Conservation (phyloP, 2,888 invertebrate species). For the Cenopis cana region DNA sequence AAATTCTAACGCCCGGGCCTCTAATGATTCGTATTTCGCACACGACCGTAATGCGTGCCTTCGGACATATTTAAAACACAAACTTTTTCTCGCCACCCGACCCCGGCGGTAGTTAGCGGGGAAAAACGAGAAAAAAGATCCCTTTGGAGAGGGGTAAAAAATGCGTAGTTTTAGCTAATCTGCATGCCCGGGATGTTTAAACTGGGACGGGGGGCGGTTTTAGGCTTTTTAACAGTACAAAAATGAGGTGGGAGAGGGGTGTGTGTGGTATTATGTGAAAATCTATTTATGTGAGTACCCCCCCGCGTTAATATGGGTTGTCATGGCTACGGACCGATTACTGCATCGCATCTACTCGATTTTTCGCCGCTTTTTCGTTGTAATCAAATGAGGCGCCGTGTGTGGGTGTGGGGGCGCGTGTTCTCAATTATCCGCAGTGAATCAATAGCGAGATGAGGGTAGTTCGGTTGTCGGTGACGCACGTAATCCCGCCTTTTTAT, state of each 20-base stretch:
- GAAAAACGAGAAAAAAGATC: slow-evolving; percentile 70
- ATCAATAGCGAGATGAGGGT: slow-evolving; percentile 85
- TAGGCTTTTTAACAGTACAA: slow-evolving; percentile 84
- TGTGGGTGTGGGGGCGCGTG: slow-evolving; percentile 75
- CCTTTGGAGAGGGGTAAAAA: slow-evolving; percentile 83
- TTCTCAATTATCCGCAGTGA: slow-evolving; percentile 85
- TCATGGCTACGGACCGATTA: slow-evolving; percentile 80
- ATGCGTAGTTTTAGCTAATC: slow-evolving; percentile 89
- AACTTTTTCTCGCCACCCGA: slow-evolving; percentile 72
- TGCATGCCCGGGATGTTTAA: slow-evolving; percentile 74
- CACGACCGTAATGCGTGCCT: slow-evolving; percentile 81
- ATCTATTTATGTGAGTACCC: slow-evolving; percentile 80
- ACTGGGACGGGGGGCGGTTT: slow-evolving; percentile 68
- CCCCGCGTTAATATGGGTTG: slow-evolving; percentile 81
- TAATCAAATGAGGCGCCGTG: slow-evolving; percentile 84
- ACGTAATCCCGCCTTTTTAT: slow-evolving; percentile 70
- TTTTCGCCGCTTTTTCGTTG: slow-evolving; percentile 85
- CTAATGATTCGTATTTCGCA: slow-evolving; percentile 80
- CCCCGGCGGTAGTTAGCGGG: slow-evolving; percentile 79
- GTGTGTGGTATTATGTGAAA: slow-evolving; percentile 83
- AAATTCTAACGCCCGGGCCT: slow-evolving; percentile 49
- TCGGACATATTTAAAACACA: slow-evolving; percentile 84
- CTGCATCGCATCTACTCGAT: slow-evolving; percentile 82
- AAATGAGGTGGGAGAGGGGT: slow-evolving; percentile 73
- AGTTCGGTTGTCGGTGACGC: slow-evolving; percentile 77